Evolutionary conservation across 2,113 vertebrate species (phyloP).

Genomic region (Puma concolor): DNA sequence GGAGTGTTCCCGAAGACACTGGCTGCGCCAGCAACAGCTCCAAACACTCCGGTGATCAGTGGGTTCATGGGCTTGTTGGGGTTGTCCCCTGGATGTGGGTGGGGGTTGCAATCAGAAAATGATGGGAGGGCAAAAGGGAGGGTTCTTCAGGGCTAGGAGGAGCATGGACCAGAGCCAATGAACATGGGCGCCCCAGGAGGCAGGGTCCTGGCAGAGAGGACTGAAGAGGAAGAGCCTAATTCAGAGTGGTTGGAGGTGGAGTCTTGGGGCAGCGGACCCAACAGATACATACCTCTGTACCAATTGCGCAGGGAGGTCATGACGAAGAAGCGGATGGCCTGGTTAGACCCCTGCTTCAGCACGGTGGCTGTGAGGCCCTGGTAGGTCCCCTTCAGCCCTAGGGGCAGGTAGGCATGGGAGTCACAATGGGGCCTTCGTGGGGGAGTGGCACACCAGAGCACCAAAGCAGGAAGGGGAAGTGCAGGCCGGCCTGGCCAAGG

Average conservation of each 20-base stretch:
- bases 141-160: background rate
- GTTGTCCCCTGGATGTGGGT: conserved; percentile 85
- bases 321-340: conserved; percentile 96
- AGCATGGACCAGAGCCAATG: background rate
- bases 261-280: fast-evolving
- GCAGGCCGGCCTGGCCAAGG: background rate
- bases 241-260: background rate
- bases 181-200: conserved; percentile 73
- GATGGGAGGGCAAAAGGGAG: background rate
- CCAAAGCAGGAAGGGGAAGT: conserved; percentile 74
- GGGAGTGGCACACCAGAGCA: conserved; percentile 91
- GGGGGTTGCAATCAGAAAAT: background rate
- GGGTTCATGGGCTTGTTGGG: conserved; percentile 93
- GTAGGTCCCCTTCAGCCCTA: conserved; percentile 95
- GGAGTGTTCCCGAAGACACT: conserved; percentile 98
- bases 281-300: conserved; percentile 91
- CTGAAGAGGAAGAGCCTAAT: background rate
- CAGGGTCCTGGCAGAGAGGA: conserved; percentile 82
- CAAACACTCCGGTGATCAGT: conserved; percentile 90
- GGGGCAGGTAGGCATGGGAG: background rate
- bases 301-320: conserved; percentile 98
- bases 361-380: conserved; percentile 95
- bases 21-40: conserved; percentile 93
- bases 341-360: conserved; percentile 97
- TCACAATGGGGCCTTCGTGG: conserved; percentile 59